Base-by-base conservation (phyloP, 2,113 vertebrate genomes). In the Osmerus eperlanus region DNA sequence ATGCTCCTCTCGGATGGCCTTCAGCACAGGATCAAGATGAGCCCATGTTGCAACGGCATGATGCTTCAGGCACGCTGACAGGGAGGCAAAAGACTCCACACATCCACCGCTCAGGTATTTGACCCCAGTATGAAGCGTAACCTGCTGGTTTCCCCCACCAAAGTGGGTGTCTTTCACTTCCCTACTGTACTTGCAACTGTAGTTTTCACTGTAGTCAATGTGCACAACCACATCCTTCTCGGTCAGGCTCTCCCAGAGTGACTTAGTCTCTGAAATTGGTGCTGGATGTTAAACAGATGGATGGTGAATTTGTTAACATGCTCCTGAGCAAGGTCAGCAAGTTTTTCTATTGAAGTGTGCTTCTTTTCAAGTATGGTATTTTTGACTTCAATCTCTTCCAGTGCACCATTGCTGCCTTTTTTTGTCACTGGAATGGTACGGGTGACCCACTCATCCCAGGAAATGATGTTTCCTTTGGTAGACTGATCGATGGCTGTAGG, bases 11-110 rank as follows among this genome's bases (percentile, higher is more conserved):
- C 52, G 2, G 56, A 71, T 81, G 60, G 29, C 66, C 29, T 58
- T 73, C 19, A 68, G 65, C 15, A 72, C 73, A 3, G 76, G 80
- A 25, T 78, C 72, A 72, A 78, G 58, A 8, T 73, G 73, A 73
- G 73, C 65, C 73, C 76, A 81, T 75, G 66, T 81, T 51, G 70
- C 70, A 23, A n/a, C 53, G 3, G 69, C 47, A 28, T 75, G 7
- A 11, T 79, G 68, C 56, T 68, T 56, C 18, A 79, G 64, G 63
- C 68, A 56, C 12, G 2, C 65, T 28, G 68, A 75, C 0, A 78
- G 14, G 0, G 67, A 73, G 66, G 76, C 67, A 73, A 76, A 78
- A 12, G 58, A 60, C 66, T 81, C 56, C 55, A 78, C 62, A 21
- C 41, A 63, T 55, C 25, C 25, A 28, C 25, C 25, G 25, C 25